Evolutionary conservation across 1,140 invertebrate species (phyloP), one percentile per base, ranked within the genome.

Genomic region (Neodiprion lecontei): DNA sequence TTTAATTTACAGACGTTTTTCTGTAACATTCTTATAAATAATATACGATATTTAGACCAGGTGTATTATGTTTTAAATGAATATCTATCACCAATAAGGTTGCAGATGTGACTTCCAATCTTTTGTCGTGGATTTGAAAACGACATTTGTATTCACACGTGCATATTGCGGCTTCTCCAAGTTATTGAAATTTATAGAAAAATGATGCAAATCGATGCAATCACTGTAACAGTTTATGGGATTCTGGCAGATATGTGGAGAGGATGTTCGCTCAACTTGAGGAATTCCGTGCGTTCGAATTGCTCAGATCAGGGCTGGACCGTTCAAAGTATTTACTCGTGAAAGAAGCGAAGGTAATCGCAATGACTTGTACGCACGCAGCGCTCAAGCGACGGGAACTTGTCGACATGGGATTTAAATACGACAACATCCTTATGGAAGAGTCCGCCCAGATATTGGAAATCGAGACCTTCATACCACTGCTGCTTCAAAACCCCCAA

Each of bases 311-410:
- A 76, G 98, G 98, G 5, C 87, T 98, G 10, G 99, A 99, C 87
- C 90, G 98, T 69, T 97, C 97, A 0, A 96, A 98, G 77, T 99
- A 99, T 87, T 89, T 99, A 14, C 88, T 99, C 1, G 97, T 99
- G 0, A 99, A 99, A 86, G 99, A 99, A 88, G 98, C 98, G 0
- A 99, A 99, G 89, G 99, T 99, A 47, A 99, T 99, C 80, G 99
- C 99, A 3, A 99, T 99, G 99, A 99, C 99, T 1, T 99, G 99
- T 90, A 99, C 99, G 0, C 99, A 99, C 88, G 98, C 99, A 14
- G 99, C 98, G 1, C 90, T 99, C 0, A 99, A 99, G 85, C 91
- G 99, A 53, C 94, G 96, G 73, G 99, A 99, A 86, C 90, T 99
- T 0, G 98, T 99, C 0, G 95, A 98, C 82, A 92, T 98, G 82